These are phyloP conservation scores for Drosophila quinaria DNA, from an alignment of 2,888 invertebrate genomes.

Conservation along the genomic window DNA sequence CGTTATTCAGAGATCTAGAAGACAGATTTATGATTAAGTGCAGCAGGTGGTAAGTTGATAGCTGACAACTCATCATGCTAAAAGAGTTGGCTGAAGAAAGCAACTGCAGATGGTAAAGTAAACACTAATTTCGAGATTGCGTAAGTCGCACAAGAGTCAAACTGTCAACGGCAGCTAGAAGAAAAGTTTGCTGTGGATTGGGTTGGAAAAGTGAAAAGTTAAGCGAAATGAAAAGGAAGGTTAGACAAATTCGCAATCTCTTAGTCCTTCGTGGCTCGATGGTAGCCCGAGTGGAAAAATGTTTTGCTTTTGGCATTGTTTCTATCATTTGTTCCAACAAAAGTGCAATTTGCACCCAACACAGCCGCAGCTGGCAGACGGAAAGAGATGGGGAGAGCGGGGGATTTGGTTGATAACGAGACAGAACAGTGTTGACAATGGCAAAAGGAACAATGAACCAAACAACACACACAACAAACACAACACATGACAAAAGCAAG, in stretches of 20 bases:
- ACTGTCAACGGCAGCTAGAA: conserved; percentile 70
- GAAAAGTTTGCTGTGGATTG: conserved; percentile 35
- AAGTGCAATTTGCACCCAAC: conserved; percentile 81
- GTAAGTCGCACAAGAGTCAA: conserved; percentile 70
- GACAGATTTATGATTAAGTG: conserved; percentile 18
- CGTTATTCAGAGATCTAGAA: neutral
- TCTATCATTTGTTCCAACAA: conserved; percentile 78
- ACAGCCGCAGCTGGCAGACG: conserved; percentile 61
- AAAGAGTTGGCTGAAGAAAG: neutral
- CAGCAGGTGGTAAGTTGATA: conserved; percentile 23
- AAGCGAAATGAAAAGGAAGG: conserved; percentile 68
- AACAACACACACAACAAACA: conserved; percentile 43
- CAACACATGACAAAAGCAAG: conserved; percentile 62
- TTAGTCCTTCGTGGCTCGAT: conserved; percentile 7
- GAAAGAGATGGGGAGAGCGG: conserved; percentile 3
- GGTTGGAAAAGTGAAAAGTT: conserved; percentile 73
- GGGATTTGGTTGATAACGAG: conserved; percentile 45
- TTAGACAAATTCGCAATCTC: conserved; percentile 58
- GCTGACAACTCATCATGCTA: conserved; percentile 17
- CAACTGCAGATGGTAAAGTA: conserved; percentile 25
- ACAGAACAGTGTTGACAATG: conserved; percentile 77
- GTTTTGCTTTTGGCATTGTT: conserved; percentile 75
- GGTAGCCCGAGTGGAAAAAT: conserved; percentile 53
- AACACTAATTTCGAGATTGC: conserved; percentile 65
- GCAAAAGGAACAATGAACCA: conserved; percentile 51